phyloP scores from a whole-genome alignment of 2,888 invertebrate species.

The Nymphalis polychloros region DNA sequence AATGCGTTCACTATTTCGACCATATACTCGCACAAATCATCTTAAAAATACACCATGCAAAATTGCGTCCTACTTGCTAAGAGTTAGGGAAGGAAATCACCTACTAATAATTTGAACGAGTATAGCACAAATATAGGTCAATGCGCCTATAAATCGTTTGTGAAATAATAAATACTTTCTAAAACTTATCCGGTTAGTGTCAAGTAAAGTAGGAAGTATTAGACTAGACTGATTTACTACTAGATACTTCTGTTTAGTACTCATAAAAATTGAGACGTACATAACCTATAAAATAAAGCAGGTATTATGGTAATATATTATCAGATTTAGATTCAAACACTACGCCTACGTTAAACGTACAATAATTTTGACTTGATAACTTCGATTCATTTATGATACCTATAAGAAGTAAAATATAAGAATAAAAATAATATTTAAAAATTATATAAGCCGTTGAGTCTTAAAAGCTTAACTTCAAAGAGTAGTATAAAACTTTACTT shows the following conservation, averaged over 20 bases:
- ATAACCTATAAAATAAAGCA: slow-evolving; percentile 5
- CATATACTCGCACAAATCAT: slow-evolving; percentile 38
- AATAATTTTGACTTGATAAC: slow-evolving; percentile 10
- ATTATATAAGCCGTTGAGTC: neutral
- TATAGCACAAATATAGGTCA: slow-evolving; percentile 5
- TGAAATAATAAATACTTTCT: slow-evolving; percentile 49
- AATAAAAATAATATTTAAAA: neutral
- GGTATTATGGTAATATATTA: slow-evolving; percentile 16
- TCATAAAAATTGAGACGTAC: slow-evolving; percentile 2
- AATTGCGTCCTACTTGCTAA: slow-evolving; percentile 1
- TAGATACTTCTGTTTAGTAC: neutral
- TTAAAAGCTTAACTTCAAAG: neutral
- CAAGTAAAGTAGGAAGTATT: neutral
- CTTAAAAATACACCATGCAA: slow-evolving; percentile 6
- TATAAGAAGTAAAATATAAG: slow-evolving; percentile 1
- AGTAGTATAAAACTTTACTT: no score
- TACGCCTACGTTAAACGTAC: slow-evolving; percentile 14
- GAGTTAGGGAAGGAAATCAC: slow-evolving; percentile 9
- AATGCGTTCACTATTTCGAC: slow-evolving; percentile 46
- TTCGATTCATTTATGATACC: slow-evolving; percentile 9
- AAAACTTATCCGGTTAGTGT: slow-evolving; percentile 45
- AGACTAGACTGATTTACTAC: slow-evolving; percentile 10
- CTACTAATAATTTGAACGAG: slow-evolving; percentile 11
- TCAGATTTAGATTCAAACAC: slow-evolving; percentile 12
- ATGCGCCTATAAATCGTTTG: slow-evolving; percentile 37